These are phyloP conservation scores for Sebastes oblongus DNA, from an alignment of 2,797 vertebrate species.

Conservation along the genomic window DNA sequence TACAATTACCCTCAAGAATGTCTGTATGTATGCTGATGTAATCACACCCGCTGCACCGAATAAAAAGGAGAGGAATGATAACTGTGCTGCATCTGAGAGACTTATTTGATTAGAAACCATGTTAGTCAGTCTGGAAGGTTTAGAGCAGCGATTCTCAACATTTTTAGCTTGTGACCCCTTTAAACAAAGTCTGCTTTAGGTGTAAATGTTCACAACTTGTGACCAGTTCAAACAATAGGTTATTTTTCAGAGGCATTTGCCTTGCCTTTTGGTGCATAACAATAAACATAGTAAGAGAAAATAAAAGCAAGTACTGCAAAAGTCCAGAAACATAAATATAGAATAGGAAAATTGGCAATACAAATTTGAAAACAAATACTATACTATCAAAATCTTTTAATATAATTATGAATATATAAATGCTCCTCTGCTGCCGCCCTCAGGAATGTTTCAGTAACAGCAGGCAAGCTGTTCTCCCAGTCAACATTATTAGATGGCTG, in stretches of 20 bases:
- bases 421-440: no score
- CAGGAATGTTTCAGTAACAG: no score
- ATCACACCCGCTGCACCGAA: slow-evolving; percentile 55
- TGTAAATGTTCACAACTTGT: neutral
- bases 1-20: slow-evolving; percentile 8
- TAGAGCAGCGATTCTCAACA: neutral
- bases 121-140: neutral
- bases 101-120: neutral
- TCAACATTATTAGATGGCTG: no score
- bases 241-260: neutral
- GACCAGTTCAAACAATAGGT: fast-evolving
- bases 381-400: neutral
- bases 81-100: neutral
- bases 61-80: slow-evolving; percentile 50
- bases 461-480: no score
- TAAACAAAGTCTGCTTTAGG: neutral
- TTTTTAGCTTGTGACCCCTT: no score
- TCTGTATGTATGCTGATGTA: slow-evolving; percentile 53
- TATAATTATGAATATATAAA: no score
- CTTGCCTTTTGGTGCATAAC: neutral
- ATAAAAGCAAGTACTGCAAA: neutral
- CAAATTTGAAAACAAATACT: neutral
- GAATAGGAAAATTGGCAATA: neutral
- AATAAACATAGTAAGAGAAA: neutral
- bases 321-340: neutral